phyloP scores from a whole-genome alignment of 2,888 invertebrate species.

The Tromatobia lineatoria region DNA sequence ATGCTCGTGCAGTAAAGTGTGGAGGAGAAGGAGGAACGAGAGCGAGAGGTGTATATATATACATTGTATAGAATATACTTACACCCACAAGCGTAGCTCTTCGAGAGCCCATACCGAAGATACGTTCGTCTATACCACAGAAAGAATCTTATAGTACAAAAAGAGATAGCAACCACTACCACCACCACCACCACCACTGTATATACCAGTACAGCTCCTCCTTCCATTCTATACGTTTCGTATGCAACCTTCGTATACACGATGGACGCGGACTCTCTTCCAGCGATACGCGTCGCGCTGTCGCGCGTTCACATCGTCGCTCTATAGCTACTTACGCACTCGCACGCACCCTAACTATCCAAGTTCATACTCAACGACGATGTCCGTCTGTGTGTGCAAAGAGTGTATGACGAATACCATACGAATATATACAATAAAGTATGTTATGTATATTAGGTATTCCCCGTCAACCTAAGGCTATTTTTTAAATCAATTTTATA shows the following conservation, averaged over 20 bases:
- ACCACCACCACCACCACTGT: background rate
- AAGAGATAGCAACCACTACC: constrained; percentile 7
- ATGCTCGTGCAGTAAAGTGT: constrained; percentile 48
- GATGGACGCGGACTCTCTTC: constrained; percentile 57
- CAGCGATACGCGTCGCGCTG: constrained; percentile 53
- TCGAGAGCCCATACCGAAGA: constrained; percentile 30
- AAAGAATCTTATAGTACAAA: constrained; percentile 32
- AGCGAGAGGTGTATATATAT: constrained; percentile 40
- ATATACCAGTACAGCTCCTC: constrained; percentile 10
- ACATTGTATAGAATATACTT: constrained; percentile 14
- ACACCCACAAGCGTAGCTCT: constrained; percentile 48
- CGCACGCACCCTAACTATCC: constrained; percentile 30
- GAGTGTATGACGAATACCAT: background rate
- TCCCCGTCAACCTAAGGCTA: background rate
- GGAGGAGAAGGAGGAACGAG: constrained; percentile 38
- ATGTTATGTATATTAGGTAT: background rate
- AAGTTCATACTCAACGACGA: background rate
- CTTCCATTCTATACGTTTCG: constrained; percentile 73
- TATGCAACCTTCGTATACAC: constrained; percentile 81
- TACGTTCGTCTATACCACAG: background rate
- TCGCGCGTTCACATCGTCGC: constrained; percentile 48
- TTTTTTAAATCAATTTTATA: too few species aligned
- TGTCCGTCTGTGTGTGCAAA: background rate
- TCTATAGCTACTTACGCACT: constrained; percentile 29
- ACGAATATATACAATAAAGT: background rate